Conservation (phyloP, 2,113 vertebrate genomes). For the Philantomba maxwellii region DNA sequence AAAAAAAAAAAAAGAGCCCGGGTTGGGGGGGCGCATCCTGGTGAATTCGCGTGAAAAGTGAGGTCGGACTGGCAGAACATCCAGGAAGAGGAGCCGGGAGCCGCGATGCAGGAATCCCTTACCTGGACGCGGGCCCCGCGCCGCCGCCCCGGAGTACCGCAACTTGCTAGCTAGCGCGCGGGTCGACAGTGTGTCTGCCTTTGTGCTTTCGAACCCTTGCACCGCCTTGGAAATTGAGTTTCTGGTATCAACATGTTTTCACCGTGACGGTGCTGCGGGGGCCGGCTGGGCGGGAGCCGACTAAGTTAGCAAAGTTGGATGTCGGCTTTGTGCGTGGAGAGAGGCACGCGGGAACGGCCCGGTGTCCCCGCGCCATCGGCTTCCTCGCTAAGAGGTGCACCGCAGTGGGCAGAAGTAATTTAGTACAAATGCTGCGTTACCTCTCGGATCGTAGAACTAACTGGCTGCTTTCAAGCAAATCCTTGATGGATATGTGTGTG, state of each 20-base stretch:
- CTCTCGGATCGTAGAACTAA: conserved; percentile 4
- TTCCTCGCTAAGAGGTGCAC: not conserved
- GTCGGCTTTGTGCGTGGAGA: conserved; percentile 23
- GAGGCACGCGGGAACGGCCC: conserved; percentile 1
- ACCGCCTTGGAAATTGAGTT: conserved; percentile 36
- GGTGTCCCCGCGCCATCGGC: not conserved
- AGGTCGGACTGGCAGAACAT: not conserved
- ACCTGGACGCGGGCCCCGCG: not conserved
- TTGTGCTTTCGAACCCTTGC: conserved; percentile 51
- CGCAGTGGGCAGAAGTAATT: conserved; percentile 27
- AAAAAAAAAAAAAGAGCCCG: not conserved
- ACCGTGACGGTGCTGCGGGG: not conserved
- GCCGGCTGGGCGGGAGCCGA: conserved; percentile 13
- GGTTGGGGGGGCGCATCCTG: not conserved
- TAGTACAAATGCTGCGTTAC: conserved; percentile 32
- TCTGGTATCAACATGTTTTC: not conserved
- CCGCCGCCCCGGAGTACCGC: not conserved
- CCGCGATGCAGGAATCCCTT: not conserved
- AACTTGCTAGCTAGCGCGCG: not conserved
- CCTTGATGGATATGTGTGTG: not conserved
- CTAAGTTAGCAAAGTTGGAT: conserved; percentile 67
- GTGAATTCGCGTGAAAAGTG: conserved; percentile 27
- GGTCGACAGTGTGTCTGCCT: not conserved
- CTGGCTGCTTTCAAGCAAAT: conserved; percentile 49
- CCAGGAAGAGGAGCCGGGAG: not conserved